Evolutionary conservation across 2,113 vertebrate genomes (phyloP), one percentile per base, ranked within the genome.

Genomic region (Labeo rohita): DNA sequence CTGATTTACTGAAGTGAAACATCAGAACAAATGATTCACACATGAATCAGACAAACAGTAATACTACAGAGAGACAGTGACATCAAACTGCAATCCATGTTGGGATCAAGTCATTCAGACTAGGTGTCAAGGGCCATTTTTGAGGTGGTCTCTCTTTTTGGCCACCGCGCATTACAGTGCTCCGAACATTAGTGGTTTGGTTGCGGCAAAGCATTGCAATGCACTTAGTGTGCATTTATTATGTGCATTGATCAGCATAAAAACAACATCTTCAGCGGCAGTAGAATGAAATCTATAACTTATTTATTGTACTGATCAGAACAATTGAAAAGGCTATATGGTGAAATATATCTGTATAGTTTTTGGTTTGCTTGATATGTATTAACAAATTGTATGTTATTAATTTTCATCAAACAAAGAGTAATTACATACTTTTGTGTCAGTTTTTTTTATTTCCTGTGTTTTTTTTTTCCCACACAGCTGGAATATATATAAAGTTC

Each of bases 221-320:
- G 47, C 75, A 63, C 16, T 80, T 45, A 63, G 77, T 43, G 10
- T 23, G 45, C 5, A 63, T 61, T 45, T 80, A 6, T 45, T 63
- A 12, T 45, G 54, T 43, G 54, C 9, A 63, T 63, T 45, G 34
- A 63, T 80, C 77, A 80, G 56, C 77, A 61, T 61, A 61, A 45
- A 45, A 63, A 63, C 75, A 36, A 18, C 2, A 52, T 56, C 50
- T 18, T 78, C 8, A 54, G 28, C 2, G 12, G 6, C 11, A 28
- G 74, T 4, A 34, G 47, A 49, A 3, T 43, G 39, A 52, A 21
- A 52, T 52, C 3, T 28, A 3, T 52, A 45, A 21, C 18, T 45
- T 47, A 10, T 43, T 4, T 73, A 5, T 18, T 73, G 18, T 73
- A 6, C 36, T 39, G 70, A 43, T 72, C 68, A 5, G 16, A 72